Base-by-base conservation (phyloP, 2,888 invertebrate species). In the Noctua fimbriata region DNA sequence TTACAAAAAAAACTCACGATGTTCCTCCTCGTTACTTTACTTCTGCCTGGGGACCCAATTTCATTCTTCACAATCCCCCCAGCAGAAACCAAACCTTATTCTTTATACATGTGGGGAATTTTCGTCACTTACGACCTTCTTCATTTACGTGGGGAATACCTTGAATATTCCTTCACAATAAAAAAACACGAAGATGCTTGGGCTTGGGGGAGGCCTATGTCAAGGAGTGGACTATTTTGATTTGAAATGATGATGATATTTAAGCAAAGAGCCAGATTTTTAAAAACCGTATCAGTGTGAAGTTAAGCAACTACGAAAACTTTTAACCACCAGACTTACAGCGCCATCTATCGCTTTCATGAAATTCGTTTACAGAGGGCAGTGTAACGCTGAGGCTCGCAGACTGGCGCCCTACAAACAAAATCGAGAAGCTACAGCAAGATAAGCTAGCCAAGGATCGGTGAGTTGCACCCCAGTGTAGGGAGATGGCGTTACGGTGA, bases 391-490 rank as follows among this genome's bases (percentile, higher is more conserved):
- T 94, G 3, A 90, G 92, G 79, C 87, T 91, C 41, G 89, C 87
- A 49, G 87, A 79, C 55, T 90, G 90, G 90, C 87, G 84, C 58
- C 88, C 87, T 67, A 69, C 69, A 16, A 88, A 75, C 77, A 93
- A 92, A 85, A 88, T 81, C 60, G 92, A 93, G 82, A 92, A 89
- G 78, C 91, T 92, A 28, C 92, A 94, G 83, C 88, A 89, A 12
- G 92, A 91, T 47, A 96, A 96, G 85, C 92, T 95, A 36, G 76
- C 85, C 1, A 91, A 91, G 47, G 94, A 96, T 84, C 92, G 95
- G 96, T 96, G 76, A 92, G 95, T 92, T 91, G 41, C 77, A 5
- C 18, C 4, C 1, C 1, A 9, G 1, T 69, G 14, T 28, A 4
- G 7, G 69, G 18, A 95, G 96, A 94, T 94, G 96, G 92, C 93